Base-by-base conservation (phyloP, 2,113 vertebrate species). In the Amblyornis subalaris region DNA sequence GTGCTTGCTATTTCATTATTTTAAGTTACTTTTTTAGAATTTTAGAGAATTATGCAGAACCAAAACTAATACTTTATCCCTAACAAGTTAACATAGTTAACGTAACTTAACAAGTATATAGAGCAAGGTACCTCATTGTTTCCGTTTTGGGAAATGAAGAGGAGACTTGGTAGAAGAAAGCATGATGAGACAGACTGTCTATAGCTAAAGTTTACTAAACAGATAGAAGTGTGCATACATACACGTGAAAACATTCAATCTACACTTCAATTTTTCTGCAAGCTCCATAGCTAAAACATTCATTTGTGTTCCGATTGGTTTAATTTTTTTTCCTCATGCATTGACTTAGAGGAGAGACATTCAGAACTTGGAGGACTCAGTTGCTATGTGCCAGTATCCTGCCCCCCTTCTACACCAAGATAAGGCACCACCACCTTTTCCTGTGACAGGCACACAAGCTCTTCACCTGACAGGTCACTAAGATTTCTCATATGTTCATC, bases 381-480 rank as follows among this genome's bases (percentile, higher is more conserved):
- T 0, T 51, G 38, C 33, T n/a, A n/a, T 0, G 4, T 35, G 54
- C 22, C 64, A 86, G 40, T 50, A 70, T 22, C 23, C n/a, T 31
- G 9, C 17, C 53, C 22, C 53, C 17, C 61, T 58, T 44, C 29
- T 25, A n/a, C 21, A 58, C 7, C 57, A 58, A 51, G 35, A 71
- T 19, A 18, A 74, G 25, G 26, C 57, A 89, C 7, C 1, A 2
- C 7, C 3, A 5, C 19, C 44, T 76, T 58, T 54, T 65, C 45
- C 76, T 1, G 1, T 7, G 28, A 70, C 64, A 80, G 72, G 54
- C 64, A 76, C 0, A 62, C 26, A 60, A 65, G 38, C 48, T 31
- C 8, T 6, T 83, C 72, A 47, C 12, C 47, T 70, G 50, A 44
- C 31, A 69, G 40, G 6, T 6, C 23, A 9, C 28, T 62, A 14